phyloP scores from a whole-genome alignment of 2,888 invertebrate species.

The Gortyna flavago region DNA sequence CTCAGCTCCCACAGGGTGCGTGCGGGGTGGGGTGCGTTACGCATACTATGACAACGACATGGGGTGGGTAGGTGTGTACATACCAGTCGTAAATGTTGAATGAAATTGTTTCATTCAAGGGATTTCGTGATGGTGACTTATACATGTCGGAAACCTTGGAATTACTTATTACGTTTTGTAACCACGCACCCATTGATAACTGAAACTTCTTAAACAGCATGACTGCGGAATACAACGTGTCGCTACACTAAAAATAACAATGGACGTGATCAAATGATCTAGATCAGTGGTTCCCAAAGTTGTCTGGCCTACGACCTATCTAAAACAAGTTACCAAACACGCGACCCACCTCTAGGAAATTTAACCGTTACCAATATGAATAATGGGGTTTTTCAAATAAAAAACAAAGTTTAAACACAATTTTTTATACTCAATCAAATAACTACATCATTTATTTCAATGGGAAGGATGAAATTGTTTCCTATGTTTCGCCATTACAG shows the following conservation, averaged over 20 bases:
- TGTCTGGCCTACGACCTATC: too few relatives aligned
- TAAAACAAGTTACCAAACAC: too few relatives aligned
- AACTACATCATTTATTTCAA: too few relatives aligned
- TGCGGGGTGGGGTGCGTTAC: too few relatives aligned
- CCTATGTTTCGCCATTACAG: too few relatives aligned
- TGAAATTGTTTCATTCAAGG: slow-evolving; percentile 37
- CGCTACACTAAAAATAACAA: background rate
- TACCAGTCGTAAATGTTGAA: slow-evolving; percentile 28
- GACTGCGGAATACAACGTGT: too few relatives aligned
- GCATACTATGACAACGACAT: slow-evolving; percentile 20
- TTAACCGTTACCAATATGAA: too few relatives aligned
- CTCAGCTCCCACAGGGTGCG: slow-evolving; percentile 47
- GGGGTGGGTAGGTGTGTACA: background rate
- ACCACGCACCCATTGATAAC: background rate
- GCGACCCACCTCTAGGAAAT: too few relatives aligned
- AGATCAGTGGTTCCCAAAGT: background rate
- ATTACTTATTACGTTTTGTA: background rate
- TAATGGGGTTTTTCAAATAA: too few relatives aligned
- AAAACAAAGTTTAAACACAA: too few relatives aligned
- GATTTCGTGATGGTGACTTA: background rate
- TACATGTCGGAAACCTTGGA: background rate
- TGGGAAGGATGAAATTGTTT: too few relatives aligned
- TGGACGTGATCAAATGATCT: background rate
- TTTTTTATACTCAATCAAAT: too few relatives aligned
- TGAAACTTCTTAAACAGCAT: background rate